A percentile compares a stretch with the other conserved stretches of the same genome.
These are phyloP conservation scores for Ophthalmolycus amberensis DNA, from an alignment of 2,113 vertebrate species.

Conservation along the genomic window DNA sequence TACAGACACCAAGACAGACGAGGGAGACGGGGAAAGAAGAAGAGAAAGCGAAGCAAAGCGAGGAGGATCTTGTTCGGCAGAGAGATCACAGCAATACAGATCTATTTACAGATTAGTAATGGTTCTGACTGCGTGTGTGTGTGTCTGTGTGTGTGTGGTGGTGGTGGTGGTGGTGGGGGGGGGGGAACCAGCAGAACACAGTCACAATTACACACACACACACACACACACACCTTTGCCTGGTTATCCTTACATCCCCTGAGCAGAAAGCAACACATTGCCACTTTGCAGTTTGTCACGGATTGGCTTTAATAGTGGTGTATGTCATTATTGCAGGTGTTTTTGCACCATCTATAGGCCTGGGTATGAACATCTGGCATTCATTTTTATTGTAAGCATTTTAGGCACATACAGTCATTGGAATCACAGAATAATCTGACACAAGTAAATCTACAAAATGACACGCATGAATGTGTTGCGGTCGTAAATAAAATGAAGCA, in stretches of 20 bases:
- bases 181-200: not conserved
- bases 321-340: not conserved
- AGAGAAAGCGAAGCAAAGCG: slow-evolving; percentile 38
- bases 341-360: slow-evolving; percentile 46
- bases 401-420: not conserved
- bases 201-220: not conserved
- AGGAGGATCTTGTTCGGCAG: slow-evolving; percentile 57
- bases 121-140: slow-evolving; percentile 41
- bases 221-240: slow-evolving; percentile 7
- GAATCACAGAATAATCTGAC: slow-evolving; percentile 1
- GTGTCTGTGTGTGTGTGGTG: not conserved
- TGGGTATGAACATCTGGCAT: slow-evolving; percentile 1
- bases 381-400: not conserved
- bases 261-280: slow-evolving; percentile 28
- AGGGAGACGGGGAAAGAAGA: slow-evolving; percentile 50
- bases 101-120: slow-evolving; percentile 74
- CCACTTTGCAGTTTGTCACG: slow-evolving; percentile 13
- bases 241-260: slow-evolving; percentile 27
- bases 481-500: not conserved
- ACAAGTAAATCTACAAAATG: not conserved
- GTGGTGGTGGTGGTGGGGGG: not conserved
- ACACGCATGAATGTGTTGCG: no score
- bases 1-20: slow-evolving; percentile 44
- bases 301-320: not conserved
- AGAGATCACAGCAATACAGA: slow-evolving; percentile 63